Evolutionary conservation across 2,888 invertebrate genomes (phyloP).

Genomic region (Mesorhabditis belari): DNA sequence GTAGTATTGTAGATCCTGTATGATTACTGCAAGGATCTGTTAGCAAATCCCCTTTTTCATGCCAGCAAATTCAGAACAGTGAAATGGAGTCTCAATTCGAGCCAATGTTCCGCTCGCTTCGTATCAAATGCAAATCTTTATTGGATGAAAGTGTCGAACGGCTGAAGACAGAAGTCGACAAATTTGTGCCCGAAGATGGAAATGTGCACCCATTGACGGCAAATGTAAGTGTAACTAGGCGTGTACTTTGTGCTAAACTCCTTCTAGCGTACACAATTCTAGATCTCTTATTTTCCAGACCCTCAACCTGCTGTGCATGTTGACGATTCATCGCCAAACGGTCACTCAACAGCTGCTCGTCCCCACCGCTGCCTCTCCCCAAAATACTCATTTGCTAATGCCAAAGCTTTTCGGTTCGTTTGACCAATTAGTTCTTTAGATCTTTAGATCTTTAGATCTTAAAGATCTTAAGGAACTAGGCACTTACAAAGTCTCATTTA

Average conservation of each 20-base stretch:
- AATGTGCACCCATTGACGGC: slow-evolving; percentile 94
- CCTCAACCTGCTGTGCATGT: slow-evolving; percentile 27
- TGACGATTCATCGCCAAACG: slow-evolving; percentile 26
- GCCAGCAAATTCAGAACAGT: slow-evolving; percentile 18
- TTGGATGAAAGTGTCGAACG: slow-evolving; percentile 24
- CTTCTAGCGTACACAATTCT: neutral
- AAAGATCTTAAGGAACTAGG: too few species aligned
- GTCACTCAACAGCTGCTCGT: slow-evolving; percentile 29
- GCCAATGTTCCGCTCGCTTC: slow-evolving; percentile 21
- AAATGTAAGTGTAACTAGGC: slow-evolving; percentile 64
- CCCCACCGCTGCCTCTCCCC: slow-evolving; percentile 20
- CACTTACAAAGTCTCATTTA: too few species aligned
- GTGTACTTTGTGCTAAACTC: neutral
- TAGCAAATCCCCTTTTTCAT: neutral
- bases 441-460: too few species aligned
- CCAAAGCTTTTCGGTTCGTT: slow-evolving; percentile 31
- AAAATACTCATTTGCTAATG: slow-evolving; percentile 23
- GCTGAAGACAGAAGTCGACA: slow-evolving; percentile 48
- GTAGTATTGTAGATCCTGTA: neutral
- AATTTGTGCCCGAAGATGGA: slow-evolving; percentile 84
- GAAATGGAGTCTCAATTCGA: slow-evolving; percentile 22
- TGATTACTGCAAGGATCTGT: neutral
- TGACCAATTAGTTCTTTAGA: neutral
- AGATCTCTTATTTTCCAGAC: slow-evolving; percentile 15
- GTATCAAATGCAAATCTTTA: slow-evolving; percentile 20